Base-by-base conservation (phyloP, 2,888 invertebrate species). In the Homarus gammarus region DNA sequence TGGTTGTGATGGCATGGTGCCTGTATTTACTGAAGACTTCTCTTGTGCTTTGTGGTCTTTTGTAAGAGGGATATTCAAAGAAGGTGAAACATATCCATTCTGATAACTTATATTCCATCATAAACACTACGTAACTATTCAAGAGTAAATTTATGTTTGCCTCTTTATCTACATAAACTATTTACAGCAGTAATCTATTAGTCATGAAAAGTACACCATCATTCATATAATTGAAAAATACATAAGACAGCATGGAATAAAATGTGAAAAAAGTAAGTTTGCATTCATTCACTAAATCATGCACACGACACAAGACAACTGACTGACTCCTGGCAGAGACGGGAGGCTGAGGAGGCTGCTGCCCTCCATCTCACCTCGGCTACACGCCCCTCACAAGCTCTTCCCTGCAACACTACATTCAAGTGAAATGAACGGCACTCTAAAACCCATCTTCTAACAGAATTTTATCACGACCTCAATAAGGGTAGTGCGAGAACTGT, bases 111-210 rank as follows among this genome's bases (percentile, higher is more conserved):
- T 72, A 51, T 83, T 36, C 49, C 33, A 49, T 72, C 72, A 68
- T 68, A 82, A 82, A 31, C 36, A 82, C 68, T 83, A 72, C 79
- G 40, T 83, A 44, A 72, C 83, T 83, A 83, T 70, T 83, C 68
- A 72, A 84, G 84, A 84, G 61, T 84, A 73, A 56, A 75, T 84
- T 84, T 61, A 84, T 75, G 61, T 64, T 68, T 40, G 51, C 51
- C 33, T 51, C 56, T 56, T 61, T 84, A 84, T 84, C 84, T 84
- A 84, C 84, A 84, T 75, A 70, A 44, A 73, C 84, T 84, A 84
- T 84, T 75, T 84, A 84, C 84, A 84, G 38, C 75, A 40, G 36
- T 61, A 64, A 27, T 84, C 84, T 84, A 84, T 75, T 49, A 70
- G 70, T 83, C 72, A 72, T 83, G 83, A 70, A 83, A 83, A 83